Evolutionary conservation across 2,113 vertebrate genomes (phyloP), one percentile per base, ranked within the genome.

Genomic region (Shinisaurus crocodilurus): DNA sequence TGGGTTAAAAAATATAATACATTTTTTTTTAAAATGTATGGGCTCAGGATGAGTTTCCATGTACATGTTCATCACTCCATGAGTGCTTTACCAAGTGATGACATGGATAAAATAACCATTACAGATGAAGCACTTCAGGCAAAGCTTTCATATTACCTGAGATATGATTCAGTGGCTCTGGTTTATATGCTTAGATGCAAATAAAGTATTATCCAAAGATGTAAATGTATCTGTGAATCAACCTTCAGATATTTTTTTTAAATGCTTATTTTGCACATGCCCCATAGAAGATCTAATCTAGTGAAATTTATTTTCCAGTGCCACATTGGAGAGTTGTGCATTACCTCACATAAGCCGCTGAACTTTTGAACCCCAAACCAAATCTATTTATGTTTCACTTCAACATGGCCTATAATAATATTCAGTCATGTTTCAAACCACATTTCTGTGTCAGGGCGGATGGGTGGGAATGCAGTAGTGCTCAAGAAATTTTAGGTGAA

Each of bases 401-500:
- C 77, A 93, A 90, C 93, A 81, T 92, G 95, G 70, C 93, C 91
- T 96, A 90, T 86, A 94, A 95, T 95, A 96, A 95, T 93, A 95
- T 95, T 95, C 92, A 40, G 93, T 92, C 94, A 91, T 90, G 90
- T 96, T 95, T 95, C 95, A 93, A 76, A 92, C 89, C 79, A 92
- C 91, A 92, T 93, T 93, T 90, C 93, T 93, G 85, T 94, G 92
- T 92, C 91, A 92, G 83, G 95, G 92, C 54, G 94, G 93, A 90
- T 93, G 84, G 93, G 91, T 74, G 93, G 92, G 27, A 94, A 95
- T 95, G 94, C 94, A 95, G 94, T 95, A 96, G 94, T 91, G 0
- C 93, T 95, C 92, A 95, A 96, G 94, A 96, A 96, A 96, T 96
- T 96, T 96, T 95, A 95, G 54, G 92, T 95, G 92, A 95, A 94